These are phyloP conservation scores for Cantharis nigra DNA, from an alignment of 2,888 invertebrate species.

Conservation along the genomic window DNA sequence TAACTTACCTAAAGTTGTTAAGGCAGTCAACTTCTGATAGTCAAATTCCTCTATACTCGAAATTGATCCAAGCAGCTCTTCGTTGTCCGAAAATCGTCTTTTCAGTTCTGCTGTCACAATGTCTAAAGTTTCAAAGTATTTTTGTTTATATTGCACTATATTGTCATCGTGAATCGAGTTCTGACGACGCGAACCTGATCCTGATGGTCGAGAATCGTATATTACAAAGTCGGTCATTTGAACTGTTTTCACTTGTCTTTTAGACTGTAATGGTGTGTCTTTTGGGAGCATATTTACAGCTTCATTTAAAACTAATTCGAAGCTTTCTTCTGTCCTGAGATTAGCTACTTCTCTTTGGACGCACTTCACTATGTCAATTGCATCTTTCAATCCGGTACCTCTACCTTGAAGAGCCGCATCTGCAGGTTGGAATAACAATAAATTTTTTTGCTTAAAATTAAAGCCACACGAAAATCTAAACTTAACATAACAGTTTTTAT, in stretches of 20 bases:
- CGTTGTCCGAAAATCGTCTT: too few relatives aligned
- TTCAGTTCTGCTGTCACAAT: too few relatives aligned
- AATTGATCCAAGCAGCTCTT: too few relatives aligned
- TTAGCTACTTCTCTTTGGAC: constrained; percentile 19
- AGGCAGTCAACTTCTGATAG: too few relatives aligned
- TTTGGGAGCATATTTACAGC: constrained; percentile 13
- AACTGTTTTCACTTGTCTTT: constrained; percentile 22
- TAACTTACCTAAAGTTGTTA: too few relatives aligned
- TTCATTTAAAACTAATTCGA: constrained; percentile 25
- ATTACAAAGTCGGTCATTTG: too few relatives aligned
- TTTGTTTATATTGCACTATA: background rate
- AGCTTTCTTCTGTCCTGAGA: constrained; percentile 23
- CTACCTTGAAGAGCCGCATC: constrained; percentile 28
- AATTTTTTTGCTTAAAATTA: constrained; percentile 21
- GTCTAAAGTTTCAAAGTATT: too few relatives aligned
- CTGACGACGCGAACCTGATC: too few relatives aligned
- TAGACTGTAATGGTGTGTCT: constrained; percentile 13
- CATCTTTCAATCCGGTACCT: constrained; percentile 15
- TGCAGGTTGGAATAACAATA: constrained; percentile 20
- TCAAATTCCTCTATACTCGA: too few relatives aligned
- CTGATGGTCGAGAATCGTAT: too few relatives aligned
- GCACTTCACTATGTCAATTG: constrained; percentile 26
- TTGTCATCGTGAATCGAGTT: too few relatives aligned
- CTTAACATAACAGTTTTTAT: too few relatives aligned
- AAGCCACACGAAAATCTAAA: constrained; percentile 1